Conservation (phyloP, 2,113 vertebrate species). For the Alaudala cheleensis region DNA sequence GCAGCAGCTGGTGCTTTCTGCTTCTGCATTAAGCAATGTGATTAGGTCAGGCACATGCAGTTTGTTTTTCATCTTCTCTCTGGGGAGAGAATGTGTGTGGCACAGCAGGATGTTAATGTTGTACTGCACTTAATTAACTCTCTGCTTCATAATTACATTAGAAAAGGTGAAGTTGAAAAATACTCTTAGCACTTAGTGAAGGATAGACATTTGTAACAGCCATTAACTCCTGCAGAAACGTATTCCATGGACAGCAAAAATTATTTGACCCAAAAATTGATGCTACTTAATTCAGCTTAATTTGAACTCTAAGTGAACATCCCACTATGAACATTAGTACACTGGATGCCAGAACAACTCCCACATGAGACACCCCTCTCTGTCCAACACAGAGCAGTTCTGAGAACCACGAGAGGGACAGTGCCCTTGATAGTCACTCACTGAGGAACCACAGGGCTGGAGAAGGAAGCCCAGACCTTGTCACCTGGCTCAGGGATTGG, state of each 20-base stretch:
- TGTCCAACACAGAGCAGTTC: not conserved
- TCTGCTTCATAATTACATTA: not conserved
- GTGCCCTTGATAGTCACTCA: fast-evolving
- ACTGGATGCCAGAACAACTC: not conserved
- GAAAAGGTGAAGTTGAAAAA: not conserved
- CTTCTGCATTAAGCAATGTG: not conserved
- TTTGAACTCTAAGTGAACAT: not conserved
- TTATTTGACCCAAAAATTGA: not conserved
- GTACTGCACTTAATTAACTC: not conserved
- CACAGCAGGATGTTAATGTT: not conserved
- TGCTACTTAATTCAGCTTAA: not conserved
- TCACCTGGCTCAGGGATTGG: not conserved
- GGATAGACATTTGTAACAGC: not conserved
- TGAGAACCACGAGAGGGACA: not conserved
- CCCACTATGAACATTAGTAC: not conserved
- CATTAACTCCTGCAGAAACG: not conserved
- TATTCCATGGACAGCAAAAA: not conserved
- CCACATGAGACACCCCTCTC: not conserved
- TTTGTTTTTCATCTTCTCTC: conserved; percentile 17
- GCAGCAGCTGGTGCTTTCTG: conserved; percentile 12
- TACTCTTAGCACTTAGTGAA: not conserved
- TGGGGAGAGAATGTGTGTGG: not conserved
- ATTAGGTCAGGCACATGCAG: not conserved
- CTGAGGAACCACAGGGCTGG: not conserved
- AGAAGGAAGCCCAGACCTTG: not conserved